Evolutionary conservation across 2,113 vertebrate genomes (phyloP).

Genomic region (Oxyruncus cristatus): DNA sequence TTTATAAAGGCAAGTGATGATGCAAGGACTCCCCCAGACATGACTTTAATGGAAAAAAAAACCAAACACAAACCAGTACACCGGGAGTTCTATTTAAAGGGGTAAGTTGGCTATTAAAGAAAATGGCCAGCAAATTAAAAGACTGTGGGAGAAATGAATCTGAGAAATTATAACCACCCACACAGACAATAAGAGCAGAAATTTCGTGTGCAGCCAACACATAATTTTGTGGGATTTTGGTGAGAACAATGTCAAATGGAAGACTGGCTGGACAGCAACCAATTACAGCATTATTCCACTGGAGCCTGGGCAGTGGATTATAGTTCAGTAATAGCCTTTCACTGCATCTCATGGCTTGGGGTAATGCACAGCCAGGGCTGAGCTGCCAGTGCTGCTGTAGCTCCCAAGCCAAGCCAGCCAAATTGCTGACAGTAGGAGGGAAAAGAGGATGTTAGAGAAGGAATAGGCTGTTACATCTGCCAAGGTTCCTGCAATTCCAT

Average conservation of each 20-base stretch:
- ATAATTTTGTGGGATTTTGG: neutral
- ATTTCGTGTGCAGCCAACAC: neutral
- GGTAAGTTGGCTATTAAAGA: neutral
- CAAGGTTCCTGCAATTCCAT: neutral
- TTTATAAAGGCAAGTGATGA: neutral
- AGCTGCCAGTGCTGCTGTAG: neutral
- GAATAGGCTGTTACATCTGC: neutral
- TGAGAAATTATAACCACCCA: neutral
- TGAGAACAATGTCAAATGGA: neutral
- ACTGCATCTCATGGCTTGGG: neutral
- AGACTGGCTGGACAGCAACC: neutral
- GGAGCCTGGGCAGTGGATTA: neutral
- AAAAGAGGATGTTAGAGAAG: neutral
- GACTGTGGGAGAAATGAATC: neutral
- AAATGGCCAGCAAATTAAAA: slow-evolving; percentile 9
- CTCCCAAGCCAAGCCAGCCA: neutral
- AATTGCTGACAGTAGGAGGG: neutral
- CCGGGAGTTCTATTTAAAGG: neutral
- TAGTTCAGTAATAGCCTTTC: neutral
- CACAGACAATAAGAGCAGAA: neutral
- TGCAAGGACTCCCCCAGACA: neutral
- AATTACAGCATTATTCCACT: neutral
- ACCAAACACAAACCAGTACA: neutral
- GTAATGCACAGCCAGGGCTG: neutral
- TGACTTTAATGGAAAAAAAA: neutral